These are phyloP conservation scores for Lepidurus couesii DNA, from an alignment of 1,140 invertebrate species.

Conservation along the genomic window DNA sequence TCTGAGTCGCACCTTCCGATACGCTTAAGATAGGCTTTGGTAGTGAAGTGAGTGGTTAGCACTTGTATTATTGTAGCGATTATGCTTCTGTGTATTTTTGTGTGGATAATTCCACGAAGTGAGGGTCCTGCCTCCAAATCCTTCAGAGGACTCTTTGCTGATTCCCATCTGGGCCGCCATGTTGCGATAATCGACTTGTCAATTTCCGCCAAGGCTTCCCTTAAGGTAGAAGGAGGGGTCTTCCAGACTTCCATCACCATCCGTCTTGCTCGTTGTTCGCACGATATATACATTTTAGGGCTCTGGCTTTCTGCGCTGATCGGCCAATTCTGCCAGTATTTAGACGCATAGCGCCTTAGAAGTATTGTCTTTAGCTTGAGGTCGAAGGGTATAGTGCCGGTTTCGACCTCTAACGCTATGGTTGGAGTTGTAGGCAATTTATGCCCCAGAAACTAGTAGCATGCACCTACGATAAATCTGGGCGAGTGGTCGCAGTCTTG, in stretches of 20 bases:
- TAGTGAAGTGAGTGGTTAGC: neutral
- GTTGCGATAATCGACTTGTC: neutral
- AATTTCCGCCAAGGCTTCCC: neutral
- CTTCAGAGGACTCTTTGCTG: neutral
- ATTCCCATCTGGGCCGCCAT: no score
- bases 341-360: neutral
- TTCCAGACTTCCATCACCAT: neutral
- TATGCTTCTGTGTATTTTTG: neutral
- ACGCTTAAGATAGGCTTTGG: neutral
- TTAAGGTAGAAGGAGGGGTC: neutral
- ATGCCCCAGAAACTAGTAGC: conserved; percentile 4
- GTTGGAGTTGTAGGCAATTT: conserved; percentile 17
- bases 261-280: no score
- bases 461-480: neutral
- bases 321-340: no score
- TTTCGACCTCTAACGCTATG: neutral
- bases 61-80: neutral
- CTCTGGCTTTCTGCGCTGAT: no score
- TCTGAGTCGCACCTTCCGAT: conserved; percentile 4
- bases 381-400: neutral
- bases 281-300: no score
- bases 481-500: neutral
- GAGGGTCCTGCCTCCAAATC: neutral
- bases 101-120: neutral
- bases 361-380: neutral